Evolutionary conservation across 2,888 invertebrate species (phyloP), one percentile per base, ranked within the genome.

Genomic region (Zeuzera pyrina): DNA sequence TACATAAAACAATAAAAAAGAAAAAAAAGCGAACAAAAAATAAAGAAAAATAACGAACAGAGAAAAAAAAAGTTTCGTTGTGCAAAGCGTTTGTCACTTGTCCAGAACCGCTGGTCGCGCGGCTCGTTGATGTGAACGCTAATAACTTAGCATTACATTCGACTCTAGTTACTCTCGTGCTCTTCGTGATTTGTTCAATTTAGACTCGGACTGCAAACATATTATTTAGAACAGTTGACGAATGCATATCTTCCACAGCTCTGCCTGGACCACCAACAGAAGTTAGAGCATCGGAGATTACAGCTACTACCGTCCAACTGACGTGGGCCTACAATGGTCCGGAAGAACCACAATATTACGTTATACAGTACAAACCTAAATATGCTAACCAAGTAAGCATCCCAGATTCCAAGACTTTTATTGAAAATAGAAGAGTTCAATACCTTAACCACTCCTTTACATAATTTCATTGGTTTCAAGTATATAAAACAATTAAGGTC

Each of bases 361-460:
- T 97, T 47, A 94, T 98, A 56, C 95, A 96, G 74, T 97, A 97
- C 86, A 97, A 97, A 70, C 95, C 95, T 27, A 96, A 95, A 85
- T 93, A 92, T 72, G 94, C 95, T 33, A 93, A 94, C 73, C 88
- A 88, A 84, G 87, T 87, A 57, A 59, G 19, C 7, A 23, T 3
- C 21, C 23, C 10, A 4, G n/a, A n/a, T 3, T 21, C n/a, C 10
- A 21, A 21, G 10, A 22, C 7, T 22, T 28, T 15, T 2, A 8
- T 19, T 22, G 4, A 11, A 24, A 29, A 29, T 11, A 16, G 11
- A 2, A 15, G 12, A 11, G 2, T 29, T n/a, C n/a, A n/a, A n/a
- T n/a, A n/a, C n/a, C n/a, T n/a, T n/a, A n/a, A n/a, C n/a, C n/a
- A n/a, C n/a, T n/a, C n/a, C n/a, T n/a, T n/a, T n/a, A n/a, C n/a